A percentile compares a stretch with the other conserved stretches of the same genome.
phyloP scores from a whole-genome alignment of 2,888 invertebrate species.

The Plemyria rubiginata region DNA sequence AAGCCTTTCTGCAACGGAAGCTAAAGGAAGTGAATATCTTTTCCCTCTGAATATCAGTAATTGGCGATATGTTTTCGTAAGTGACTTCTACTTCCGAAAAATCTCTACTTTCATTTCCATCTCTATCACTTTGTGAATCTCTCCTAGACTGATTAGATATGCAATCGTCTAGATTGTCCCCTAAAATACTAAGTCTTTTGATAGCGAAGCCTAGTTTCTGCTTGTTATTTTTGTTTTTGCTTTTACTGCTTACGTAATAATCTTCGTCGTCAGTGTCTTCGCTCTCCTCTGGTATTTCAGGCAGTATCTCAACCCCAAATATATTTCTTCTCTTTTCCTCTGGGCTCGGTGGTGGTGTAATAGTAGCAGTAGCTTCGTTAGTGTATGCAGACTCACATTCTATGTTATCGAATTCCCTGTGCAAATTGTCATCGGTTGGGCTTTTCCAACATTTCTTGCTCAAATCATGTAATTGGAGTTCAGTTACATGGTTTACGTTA shows the following conservation, averaged over 20 bases:
- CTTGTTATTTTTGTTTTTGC: constrained; percentile 54
- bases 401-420: constrained; percentile 54
- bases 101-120: constrained; percentile 58
- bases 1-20: constrained; percentile 73
- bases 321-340: constrained; percentile 78
- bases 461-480: constrained; percentile 73
- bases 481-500: constrained; percentile 60
- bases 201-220: constrained; percentile 74
- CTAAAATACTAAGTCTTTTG: constrained; percentile 81
- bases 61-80: constrained; percentile 73
- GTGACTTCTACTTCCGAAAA: constrained; percentile 73
- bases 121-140: constrained; percentile 63
- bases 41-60: constrained; percentile 75
- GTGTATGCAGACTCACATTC: constrained; percentile 52
- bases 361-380: constrained; percentile 58
- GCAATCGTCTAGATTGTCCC: constrained; percentile 79
- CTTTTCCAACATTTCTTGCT: constrained; percentile 78
- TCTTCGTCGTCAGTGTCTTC: constrained; percentile 68
- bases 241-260: constrained; percentile 45
- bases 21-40: constrained; percentile 76
- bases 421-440: constrained; percentile 74
- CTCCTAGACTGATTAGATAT: constrained; percentile 74
- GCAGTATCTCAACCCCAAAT: constrained; percentile 80
- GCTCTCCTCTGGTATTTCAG: constrained; percentile 82
- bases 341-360: constrained; percentile 76